Evolutionary conservation across 1,140 invertebrate genomes (phyloP), one percentile per base, ranked within the genome.

Genomic region (Monomorium pharaonis): DNA sequence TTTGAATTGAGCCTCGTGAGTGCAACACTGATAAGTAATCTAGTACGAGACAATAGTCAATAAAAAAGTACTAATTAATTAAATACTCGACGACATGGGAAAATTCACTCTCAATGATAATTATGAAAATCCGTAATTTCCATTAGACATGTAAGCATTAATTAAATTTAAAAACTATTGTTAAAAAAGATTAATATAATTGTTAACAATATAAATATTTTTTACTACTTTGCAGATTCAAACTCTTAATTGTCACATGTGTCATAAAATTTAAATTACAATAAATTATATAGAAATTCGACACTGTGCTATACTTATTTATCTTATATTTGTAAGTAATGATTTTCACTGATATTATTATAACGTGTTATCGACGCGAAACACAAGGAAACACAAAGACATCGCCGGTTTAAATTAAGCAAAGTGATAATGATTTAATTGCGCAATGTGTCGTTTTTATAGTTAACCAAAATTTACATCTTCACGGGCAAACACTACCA

Each of bases 1-100:
- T 49, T 63, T 33, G 4, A 4, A 65, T 5, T 10, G n/a, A 75
- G 42, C 6, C 27, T 21, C 16, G 7, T 78, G 1, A n/a, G 12
- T 63, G 18, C 18, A 51, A 2, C 16, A 47, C 49, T 37, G 27
- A 33, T 78, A 63, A 49, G 47, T 78, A 27, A 16, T 27, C 24
- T 44, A 47, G 24, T 69, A 65, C 4, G 9, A 12, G 16, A 12
- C 37, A 62, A 76, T 63, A 44, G 12, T 54, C 27, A 30, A 63
- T 47, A 27, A 63, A 16, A 77, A 27, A 16, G n/a, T 16, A 10
- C 60, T 47, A 44, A 27, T 77, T 78, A 65, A 78, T 78, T 65
- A 49, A 78, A 49, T 49, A 37, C 37, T 6, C 5, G 9, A 3
- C 24, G 27, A 33, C 7, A 6, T 49, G 18, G 12, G n/a, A 0